These are phyloP conservation scores for Rostratula benghalensis DNA, from an alignment of 2,113 vertebrate genomes.

Conservation along the genomic window DNA sequence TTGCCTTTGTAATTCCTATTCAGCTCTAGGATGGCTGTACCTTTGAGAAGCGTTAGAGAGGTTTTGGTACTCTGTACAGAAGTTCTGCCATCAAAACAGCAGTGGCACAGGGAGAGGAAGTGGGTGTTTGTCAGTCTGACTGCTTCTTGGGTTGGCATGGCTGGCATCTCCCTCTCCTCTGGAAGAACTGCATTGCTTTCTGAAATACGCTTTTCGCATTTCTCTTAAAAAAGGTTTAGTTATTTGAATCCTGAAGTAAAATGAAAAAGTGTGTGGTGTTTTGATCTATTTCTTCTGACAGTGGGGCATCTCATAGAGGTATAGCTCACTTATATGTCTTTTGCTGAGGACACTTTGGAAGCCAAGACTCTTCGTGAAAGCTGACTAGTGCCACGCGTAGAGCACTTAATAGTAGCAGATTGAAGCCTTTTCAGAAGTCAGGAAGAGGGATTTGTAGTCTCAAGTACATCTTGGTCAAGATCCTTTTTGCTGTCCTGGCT, in stretches of 20 bases:
- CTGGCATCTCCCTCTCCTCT: background rate
- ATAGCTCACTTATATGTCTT: background rate
- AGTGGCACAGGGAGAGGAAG: background rate
- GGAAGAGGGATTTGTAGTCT: background rate
- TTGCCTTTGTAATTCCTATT: background rate
- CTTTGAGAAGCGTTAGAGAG: background rate
- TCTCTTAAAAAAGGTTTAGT: background rate
- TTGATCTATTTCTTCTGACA: background rate
- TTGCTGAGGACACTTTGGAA: background rate
- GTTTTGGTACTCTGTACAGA: background rate
- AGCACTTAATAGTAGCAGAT: background rate
- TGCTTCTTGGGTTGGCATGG: background rate
- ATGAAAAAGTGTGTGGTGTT: background rate
- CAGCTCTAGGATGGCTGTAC: background rate
- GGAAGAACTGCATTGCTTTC: background rate
- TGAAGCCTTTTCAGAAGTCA: background rate
- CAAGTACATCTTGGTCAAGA: background rate
- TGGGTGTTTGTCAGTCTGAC: background rate
- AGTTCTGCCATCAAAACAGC: background rate
- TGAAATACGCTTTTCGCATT: background rate
- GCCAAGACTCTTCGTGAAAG: background rate
- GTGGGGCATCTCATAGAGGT: background rate
- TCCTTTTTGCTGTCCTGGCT: background rate
- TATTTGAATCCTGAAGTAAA: background rate
- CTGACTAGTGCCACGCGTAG: background rate